These are phyloP conservation scores for Drosophila niveifrons DNA, from an alignment of 2,888 invertebrate species.

Conservation along the genomic window DNA sequence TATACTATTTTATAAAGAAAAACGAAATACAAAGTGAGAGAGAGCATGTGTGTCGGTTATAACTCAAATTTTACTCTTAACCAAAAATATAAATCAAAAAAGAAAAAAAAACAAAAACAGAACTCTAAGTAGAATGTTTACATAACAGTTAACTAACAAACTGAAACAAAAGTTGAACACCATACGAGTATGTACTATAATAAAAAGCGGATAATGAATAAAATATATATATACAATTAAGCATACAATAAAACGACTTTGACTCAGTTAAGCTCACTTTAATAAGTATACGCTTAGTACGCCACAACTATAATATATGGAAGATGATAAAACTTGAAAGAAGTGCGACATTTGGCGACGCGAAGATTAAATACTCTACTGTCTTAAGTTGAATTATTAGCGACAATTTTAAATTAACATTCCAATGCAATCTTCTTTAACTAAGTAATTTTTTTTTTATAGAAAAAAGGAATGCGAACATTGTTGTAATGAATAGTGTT, in stretches of 20 bases:
- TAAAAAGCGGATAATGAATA: slow-evolving; percentile 48
- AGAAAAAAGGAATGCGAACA: neutral
- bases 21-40: slow-evolving; percentile 28
- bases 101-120: slow-evolving; percentile 29
- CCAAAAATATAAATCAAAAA: slow-evolving; percentile 14
- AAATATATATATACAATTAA: slow-evolving; percentile 60
- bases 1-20: slow-evolving; percentile 65
- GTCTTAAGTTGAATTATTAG: neutral
- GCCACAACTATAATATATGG: slow-evolving; percentile 1
- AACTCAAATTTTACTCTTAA: slow-evolving; percentile 55
- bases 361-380: neutral
- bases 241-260: slow-evolving; percentile 40
- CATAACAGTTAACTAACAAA: slow-evolving; percentile 47
- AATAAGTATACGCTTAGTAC: slow-evolving; percentile 12
- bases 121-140: slow-evolving; percentile 69
- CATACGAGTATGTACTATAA: slow-evolving; percentile 31
- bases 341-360: neutral
- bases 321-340: neutral
- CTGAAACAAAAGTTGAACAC: slow-evolving; percentile 28
- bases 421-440: neutral
- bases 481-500: no score
- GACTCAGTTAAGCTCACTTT: slow-evolving; percentile 7
- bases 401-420: neutral
- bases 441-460: neutral
- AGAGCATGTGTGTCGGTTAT: slow-evolving; percentile 60